Evolutionary conservation across 2,888 invertebrate genomes (phyloP).

Genomic region (Eupithecia abbreviata): DNA sequence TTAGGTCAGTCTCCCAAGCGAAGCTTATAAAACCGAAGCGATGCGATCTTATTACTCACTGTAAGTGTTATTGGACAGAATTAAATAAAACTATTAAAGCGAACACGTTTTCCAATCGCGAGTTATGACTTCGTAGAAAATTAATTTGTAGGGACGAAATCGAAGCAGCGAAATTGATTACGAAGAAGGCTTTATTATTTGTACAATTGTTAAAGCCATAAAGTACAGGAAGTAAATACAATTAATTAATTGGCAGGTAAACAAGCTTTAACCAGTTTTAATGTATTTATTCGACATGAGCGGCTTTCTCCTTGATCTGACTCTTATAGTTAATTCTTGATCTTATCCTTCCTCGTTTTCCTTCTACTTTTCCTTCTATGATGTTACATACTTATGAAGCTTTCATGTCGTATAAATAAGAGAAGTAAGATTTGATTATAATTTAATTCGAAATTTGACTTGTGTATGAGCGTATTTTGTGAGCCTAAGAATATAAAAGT

Average conservation of each 20-base stretch:
- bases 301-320: too few relatives aligned
- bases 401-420: too few relatives aligned
- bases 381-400: too few relatives aligned
- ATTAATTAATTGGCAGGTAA: too few relatives aligned
- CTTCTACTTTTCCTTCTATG: too few relatives aligned
- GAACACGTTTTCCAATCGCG: neutral
- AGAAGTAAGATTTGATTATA: neutral
- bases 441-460: neutral
- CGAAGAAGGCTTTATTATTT: neutral
- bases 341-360: too few relatives aligned
- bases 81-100: neutral
- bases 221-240: neutral
- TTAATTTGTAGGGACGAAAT: neutral
- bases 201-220: neutral
- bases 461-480: neutral
- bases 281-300: too few relatives aligned
- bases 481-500: neutral
- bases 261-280: too few relatives aligned
- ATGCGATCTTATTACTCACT: neutral
- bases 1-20: neutral
- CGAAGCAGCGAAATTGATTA: neutral
- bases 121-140: slow-evolving; percentile 4
- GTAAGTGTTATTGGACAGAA: neutral
- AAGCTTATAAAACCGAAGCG: neutral
- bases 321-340: too few relatives aligned